Percentiles rank a stretch among this genome's conserved stretches.
These are phyloP conservation scores for Camponotus vicinus DNA, from an alignment of 1,140 invertebrate genomes.

Conservation along the genomic window DNA sequence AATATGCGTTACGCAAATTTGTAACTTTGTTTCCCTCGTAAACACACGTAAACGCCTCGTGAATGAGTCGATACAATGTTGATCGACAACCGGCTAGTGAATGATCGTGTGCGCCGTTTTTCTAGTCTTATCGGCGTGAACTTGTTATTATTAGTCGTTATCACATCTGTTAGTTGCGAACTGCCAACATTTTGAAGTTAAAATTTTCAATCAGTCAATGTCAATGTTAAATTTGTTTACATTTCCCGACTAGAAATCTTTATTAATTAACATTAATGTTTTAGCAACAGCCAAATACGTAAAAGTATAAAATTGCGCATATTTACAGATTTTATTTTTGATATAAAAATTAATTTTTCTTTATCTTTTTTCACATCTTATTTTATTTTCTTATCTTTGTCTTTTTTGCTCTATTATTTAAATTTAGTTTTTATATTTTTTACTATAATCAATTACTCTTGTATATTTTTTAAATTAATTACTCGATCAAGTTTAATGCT, in stretches of 20 bases:
- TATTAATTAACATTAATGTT: constrained; percentile 35
- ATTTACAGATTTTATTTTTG: background rate
- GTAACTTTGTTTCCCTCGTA: constrained; percentile 27
- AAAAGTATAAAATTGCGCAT: background rate
- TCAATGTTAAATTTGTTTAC: background rate
- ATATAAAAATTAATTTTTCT: background rate
- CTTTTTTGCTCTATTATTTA: background rate
- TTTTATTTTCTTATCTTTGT: background rate
- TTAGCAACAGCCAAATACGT: background rate
- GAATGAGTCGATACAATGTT: constrained; percentile 5
- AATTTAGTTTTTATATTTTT: background rate
- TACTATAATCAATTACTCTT: background rate
- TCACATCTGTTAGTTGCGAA: constrained; percentile 32
- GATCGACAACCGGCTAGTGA: background rate
- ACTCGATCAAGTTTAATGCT: background rate
- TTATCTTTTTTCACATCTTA: background rate
- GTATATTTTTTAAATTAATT: background rate
- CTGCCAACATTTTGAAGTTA: constrained; percentile 31
- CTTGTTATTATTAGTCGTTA: constrained; percentile 47
- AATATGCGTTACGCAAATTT: constrained; percentile 4
- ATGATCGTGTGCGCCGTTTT: constrained; percentile 26
- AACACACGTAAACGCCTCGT: background rate
- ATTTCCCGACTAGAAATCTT: constrained; percentile 2
- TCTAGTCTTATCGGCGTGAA: constrained; percentile 24
- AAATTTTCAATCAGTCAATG: background rate